phyloP scores from a whole-genome alignment of 2,797 vertebrate species.

The Sebastes ruberrimus region DNA sequence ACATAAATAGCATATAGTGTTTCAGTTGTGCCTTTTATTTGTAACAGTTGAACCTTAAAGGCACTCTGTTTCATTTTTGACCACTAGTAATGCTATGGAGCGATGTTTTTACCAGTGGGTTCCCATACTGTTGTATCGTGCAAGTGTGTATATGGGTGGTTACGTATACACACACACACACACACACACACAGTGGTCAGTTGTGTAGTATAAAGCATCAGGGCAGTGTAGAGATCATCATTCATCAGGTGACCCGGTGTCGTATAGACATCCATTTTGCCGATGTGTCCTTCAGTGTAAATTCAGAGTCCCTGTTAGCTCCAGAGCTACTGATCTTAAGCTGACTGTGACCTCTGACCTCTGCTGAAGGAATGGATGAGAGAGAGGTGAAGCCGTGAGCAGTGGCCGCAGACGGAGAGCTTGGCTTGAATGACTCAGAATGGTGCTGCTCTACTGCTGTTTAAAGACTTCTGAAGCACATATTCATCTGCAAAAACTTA shows the following conservation, averaged over 20 bases:
- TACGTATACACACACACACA: background rate
- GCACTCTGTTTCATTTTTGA: rapidly evolving
- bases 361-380: background rate
- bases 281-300: conserved; percentile 38
- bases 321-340: conserved; percentile 1
- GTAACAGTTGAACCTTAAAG: background rate
- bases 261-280: background rate
- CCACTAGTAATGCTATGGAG: background rate
- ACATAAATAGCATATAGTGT: background rate
- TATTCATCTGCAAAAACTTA: background rate
- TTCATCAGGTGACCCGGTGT: conserved; percentile 18
- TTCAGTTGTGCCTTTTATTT: background rate
- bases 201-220: background rate
- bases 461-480: background rate
- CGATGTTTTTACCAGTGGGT: background rate
- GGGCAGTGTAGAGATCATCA: conserved; percentile 3
- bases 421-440: background rate
- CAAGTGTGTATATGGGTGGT: no score
- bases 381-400: background rate
- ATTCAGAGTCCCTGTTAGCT: background rate
- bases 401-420: background rate
- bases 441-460: background rate
- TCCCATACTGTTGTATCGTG: background rate
- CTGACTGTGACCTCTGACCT: conserved; percentile 29
- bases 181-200: background rate